phyloP scores from a whole-genome alignment of 2,797 vertebrate species.

The Sebastes iracundus region DNA sequence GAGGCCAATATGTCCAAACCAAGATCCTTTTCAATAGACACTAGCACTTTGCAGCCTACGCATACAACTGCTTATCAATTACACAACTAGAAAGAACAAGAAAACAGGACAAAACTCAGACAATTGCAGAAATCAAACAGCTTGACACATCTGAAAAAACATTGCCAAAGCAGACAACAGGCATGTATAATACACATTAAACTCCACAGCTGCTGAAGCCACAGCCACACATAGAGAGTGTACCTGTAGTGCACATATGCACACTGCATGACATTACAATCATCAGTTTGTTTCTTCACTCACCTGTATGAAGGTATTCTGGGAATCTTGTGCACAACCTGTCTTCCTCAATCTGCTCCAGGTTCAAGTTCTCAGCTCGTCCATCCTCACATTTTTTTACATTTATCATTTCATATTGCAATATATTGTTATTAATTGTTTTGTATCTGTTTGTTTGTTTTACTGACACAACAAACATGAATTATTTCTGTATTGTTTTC shows the following conservation, averaged over 20 bases:
- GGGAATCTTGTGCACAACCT: not conserved
- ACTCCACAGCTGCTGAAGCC: too few relatives aligned
- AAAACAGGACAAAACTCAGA: not conserved
- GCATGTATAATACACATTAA: not conserved
- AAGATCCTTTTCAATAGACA: too few relatives aligned
- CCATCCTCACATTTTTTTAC: too few relatives aligned
- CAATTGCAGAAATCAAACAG: not conserved
- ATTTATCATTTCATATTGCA: too few relatives aligned
- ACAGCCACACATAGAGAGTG: too few relatives aligned
- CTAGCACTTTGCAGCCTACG: not conserved
- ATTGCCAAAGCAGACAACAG: not conserved
- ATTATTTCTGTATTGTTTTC: too few relatives aligned
- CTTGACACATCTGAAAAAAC: not conserved
- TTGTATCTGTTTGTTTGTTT: too few relatives aligned
- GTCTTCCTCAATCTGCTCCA: not conserved
- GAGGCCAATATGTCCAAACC: not conserved
- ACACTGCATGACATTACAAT: not conserved
- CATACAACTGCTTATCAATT: not conserved
- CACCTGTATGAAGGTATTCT: not conserved
- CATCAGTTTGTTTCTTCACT: not conserved
- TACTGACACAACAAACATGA: too few relatives aligned
- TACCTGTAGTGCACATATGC: not conserved
- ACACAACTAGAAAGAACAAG: not conserved
- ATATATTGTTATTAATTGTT: too few relatives aligned
- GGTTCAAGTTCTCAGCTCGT: not conserved